Base-by-base conservation (phyloP, 2,888 invertebrate species). In the Dicyrtoma fusca region DNA sequence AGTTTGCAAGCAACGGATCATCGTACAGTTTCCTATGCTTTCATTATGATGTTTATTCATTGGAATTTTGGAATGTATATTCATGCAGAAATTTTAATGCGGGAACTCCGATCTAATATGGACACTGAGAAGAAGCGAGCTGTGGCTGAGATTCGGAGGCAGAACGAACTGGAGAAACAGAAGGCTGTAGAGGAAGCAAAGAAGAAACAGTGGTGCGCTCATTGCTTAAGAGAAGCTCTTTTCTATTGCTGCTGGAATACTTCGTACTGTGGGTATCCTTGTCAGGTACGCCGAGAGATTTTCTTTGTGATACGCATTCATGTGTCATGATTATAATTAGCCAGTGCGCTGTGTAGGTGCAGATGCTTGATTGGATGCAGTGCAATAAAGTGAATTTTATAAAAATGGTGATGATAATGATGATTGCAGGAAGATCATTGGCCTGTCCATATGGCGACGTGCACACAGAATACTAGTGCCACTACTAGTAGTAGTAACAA, bases 241-340 rank as follows among this genome's bases (percentile, higher is more conserved):
- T 93, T 94, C 84, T 94, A 95, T 84, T 97, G 97, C 82, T 97
- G 97, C 82, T 97, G 96, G 95, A 96, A 95, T 85, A 95, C 95
- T 0, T 90, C 94, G 68, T 97, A 97, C 84, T 97, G 96, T 84
- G 92, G 92, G 85, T 91, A 91, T 83, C 88, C 89, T 1, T 96
- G 96, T 81, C 95, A 95, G 84, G 83, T 83, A 74, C 17, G 13
- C 1, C n/a, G n/a, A n/a, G n/a, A n/a, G n/a, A n/a, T n/a, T n/a
- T n/a, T n/a, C n/a, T n/a, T n/a, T n/a, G n/a, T n/a, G n/a, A n/a
- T n/a, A n/a, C n/a, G n/a, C n/a, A n/a, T n/a, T n/a, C n/a, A n/a
- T n/a, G n/a, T n/a, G n/a, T n/a, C n/a, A n/a, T n/a, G n/a, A n/a
- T n/a, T n/a, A n/a, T n/a, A n/a, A n/a, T n/a, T n/a, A n/a, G n/a